Conservation (phyloP, 2,888 invertebrate genomes). For the Sinodicranocentrus sp. region DNA sequence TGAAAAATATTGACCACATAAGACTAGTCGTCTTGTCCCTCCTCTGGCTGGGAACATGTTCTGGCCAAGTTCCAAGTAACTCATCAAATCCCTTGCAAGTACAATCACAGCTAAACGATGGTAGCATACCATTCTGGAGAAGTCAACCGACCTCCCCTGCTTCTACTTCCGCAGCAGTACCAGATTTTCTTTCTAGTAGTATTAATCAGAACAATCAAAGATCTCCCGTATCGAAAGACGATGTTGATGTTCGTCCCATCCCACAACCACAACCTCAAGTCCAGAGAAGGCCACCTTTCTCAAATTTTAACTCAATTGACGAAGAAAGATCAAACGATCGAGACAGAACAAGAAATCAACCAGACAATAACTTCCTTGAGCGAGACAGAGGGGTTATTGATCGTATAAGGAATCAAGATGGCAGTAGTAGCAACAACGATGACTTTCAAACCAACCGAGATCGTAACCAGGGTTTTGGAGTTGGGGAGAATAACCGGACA, state of each 20-base stretch:
- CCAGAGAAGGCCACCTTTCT: conserved; percentile 67
- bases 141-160: conserved; percentile 26
- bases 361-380: conserved; percentile 47
- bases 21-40: conserved; percentile 50
- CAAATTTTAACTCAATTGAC: conserved; percentile 70
- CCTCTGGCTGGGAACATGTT: conserved; percentile 42
- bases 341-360: conserved; percentile 53
- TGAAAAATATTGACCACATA: conserved; percentile 45
- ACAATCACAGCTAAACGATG: conserved; percentile 56
- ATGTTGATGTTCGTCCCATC: conserved; percentile 20
- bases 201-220: conserved; percentile 65
- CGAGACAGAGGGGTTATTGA: conserved; percentile 36
- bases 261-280: conserved; percentile 69
- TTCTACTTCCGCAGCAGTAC: conserved; percentile 21
- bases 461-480: conserved; percentile 27
- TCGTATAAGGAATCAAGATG: conserved; percentile 31
- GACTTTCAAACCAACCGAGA: conserved; percentile 46
- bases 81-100: conserved; percentile 55
- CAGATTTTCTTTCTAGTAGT: conserved; percentile 53
- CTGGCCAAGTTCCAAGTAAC: conserved; percentile 71
- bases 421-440: background rate
- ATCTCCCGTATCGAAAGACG: conserved; percentile 26
- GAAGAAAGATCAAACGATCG: conserved; percentile 64
- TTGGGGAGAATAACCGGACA: conserved; percentile 35
- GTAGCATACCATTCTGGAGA: conserved; percentile 30